phyloP scores from a whole-genome alignment of 2,113 vertebrate species.

The Prunella himalayana region DNA sequence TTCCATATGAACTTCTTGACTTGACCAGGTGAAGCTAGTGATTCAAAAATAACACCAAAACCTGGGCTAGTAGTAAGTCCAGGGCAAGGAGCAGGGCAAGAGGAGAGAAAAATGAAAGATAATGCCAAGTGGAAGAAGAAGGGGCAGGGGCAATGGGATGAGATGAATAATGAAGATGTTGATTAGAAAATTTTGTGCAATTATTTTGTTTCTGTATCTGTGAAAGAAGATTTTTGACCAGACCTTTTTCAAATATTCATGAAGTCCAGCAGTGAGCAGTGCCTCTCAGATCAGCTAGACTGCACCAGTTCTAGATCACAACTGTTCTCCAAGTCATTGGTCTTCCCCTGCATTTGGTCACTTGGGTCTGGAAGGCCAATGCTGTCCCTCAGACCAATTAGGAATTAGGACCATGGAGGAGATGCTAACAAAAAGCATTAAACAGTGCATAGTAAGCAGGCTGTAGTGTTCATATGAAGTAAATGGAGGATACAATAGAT shows the following conservation, averaged over 20 bases:
- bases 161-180: not conserved
- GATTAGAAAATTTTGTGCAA: not conserved
- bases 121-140: not conserved
- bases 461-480: not conserved
- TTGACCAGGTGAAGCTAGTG: not conserved
- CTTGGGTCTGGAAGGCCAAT: not conserved
- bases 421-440: not conserved
- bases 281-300: not conserved
- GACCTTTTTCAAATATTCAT: not conserved
- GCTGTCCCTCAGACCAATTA: not conserved
- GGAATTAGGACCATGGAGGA: not conserved
- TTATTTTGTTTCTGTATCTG: not conserved
- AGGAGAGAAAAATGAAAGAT: not conserved
- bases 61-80: fast-evolving
- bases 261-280: not conserved
- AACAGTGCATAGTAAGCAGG: not conserved
- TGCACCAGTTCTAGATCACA: fast-evolving
- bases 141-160: fast-evolving
- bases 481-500: not conserved
- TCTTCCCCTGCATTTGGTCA: not conserved
- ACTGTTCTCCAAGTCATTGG: not conserved
- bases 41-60: not conserved
- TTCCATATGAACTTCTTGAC: not conserved
- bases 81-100: not conserved
- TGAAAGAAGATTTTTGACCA: not conserved